Evolutionary conservation across 1,140 invertebrate genomes (phyloP).

Genomic region (Heterodera carotae): DNA sequence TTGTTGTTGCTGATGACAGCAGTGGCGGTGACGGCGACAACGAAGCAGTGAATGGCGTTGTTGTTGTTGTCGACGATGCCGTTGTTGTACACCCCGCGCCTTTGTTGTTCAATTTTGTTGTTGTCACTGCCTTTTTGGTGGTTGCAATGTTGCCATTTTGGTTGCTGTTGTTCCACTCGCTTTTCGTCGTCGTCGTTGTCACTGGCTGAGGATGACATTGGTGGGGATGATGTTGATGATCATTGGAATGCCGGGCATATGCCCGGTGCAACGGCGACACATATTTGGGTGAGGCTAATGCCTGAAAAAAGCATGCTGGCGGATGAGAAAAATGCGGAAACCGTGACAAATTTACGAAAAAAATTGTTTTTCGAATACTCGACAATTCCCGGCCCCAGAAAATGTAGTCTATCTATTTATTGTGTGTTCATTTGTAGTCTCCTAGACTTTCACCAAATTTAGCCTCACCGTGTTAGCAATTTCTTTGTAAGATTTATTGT

Average conservation of each 20-base stretch:
- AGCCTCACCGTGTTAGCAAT: neutral
- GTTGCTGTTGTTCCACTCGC: neutral
- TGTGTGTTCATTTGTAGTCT: too few relatives aligned
- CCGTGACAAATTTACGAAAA: neutral
- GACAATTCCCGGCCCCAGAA: too few relatives aligned
- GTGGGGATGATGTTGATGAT: neutral
- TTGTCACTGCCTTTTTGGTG: neutral
- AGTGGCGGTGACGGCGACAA: neutral
- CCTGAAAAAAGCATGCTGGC: neutral
- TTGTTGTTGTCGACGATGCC: neutral
- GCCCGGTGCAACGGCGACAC: constrained; percentile 15
- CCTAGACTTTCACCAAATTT: too few relatives aligned
- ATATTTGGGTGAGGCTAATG: neutral
- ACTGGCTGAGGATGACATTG: too few relatives aligned
- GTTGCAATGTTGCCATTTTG: neutral
- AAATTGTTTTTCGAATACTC: too few relatives aligned
- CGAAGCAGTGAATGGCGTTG: neutral
- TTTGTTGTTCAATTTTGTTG: neutral
- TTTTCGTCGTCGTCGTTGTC: too few relatives aligned
- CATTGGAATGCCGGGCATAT: neutral
- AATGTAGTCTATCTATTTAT: too few relatives aligned
- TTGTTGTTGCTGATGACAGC: neutral
- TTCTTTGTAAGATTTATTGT: neutral
- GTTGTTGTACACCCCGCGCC: constrained; percentile 2
- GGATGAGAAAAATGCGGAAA: neutral